A percentile compares a stretch with the other conserved stretches of the same genome.
phyloP scores from a whole-genome alignment of 2,113 vertebrate species.

The Leptodactylus fuscus region DNA sequence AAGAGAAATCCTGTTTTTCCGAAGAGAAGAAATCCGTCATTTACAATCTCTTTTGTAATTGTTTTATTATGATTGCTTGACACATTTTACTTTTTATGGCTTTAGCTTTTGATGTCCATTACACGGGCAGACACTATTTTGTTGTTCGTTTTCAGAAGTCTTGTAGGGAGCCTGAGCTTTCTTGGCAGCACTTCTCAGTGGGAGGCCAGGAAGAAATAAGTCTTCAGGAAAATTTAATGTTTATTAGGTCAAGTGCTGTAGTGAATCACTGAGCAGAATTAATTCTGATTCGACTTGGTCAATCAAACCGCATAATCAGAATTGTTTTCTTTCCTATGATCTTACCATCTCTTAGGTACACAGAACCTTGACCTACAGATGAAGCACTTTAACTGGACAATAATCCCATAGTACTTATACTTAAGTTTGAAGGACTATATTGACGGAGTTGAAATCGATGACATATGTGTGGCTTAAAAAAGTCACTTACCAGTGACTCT shows the following conservation, averaged over 20 bases:
- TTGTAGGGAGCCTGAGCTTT: conserved; percentile 69
- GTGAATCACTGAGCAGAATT: conserved; percentile 87
- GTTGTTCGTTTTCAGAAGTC: conserved; percentile 71
- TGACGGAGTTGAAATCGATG: no score
- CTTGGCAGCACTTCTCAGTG: conserved; percentile 74
- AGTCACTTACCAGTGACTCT: no score
- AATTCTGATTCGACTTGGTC: conserved; percentile 88
- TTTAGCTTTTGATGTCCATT: conserved; percentile 67
- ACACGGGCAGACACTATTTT: conserved; percentile 68
- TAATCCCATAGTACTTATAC: no score
- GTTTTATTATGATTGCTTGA: conserved; percentile 60
- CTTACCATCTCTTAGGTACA: conserved; percentile 8
- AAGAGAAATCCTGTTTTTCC: background rate
- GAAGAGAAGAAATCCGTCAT: background rate
- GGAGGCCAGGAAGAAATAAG: conserved; percentile 73
- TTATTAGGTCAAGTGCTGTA: conserved; percentile 74
- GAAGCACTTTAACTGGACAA: background rate
- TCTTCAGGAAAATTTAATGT: conserved; percentile 71
- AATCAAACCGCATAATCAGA: conserved; percentile 72
- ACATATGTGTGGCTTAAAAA: no score
- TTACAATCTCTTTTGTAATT: background rate
- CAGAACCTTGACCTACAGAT: background rate
- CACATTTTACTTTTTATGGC: conserved; percentile 71
- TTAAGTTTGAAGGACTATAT: no score
- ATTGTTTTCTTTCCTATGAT: conserved; percentile 38